phyloP scores from a whole-genome alignment of 2,113 vertebrate genomes.

The Siniperca chuatsi region DNA sequence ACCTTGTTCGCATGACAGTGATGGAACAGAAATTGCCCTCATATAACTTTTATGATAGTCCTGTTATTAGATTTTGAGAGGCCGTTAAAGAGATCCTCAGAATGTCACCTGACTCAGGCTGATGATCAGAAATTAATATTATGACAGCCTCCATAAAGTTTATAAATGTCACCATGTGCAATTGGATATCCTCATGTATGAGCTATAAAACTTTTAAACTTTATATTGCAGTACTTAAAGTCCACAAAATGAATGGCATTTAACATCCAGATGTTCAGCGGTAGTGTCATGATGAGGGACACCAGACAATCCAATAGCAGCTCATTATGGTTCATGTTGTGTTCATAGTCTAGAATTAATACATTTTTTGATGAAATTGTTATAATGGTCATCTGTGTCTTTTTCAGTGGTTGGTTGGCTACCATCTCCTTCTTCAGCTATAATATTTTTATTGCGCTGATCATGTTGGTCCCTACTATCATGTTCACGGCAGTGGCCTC shows the following conservation, averaged over 20 bases:
- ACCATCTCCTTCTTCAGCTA: constrained; percentile 95
- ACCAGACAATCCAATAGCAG: constrained; percentile 14
- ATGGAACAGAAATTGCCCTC: constrained; percentile 63
- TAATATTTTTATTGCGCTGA: constrained; percentile 90
- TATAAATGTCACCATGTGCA: constrained; percentile 75
- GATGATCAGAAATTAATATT: constrained; percentile 74
- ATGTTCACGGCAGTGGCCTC: constrained; percentile 94
- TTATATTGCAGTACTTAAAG: constrained; percentile 44
- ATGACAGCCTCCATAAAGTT: constrained; percentile 74
- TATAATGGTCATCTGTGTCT: constrained; percentile 46
- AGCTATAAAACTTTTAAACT: constrained; percentile 60
- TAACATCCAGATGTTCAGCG: constrained; percentile 61
- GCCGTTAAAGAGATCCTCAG: constrained; percentile 66
- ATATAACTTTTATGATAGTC: constrained; percentile 67
- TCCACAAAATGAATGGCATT: constrained; percentile 45
- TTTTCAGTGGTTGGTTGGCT: constrained; percentile 93
- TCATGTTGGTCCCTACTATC: constrained; percentile 96
- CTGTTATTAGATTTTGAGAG: constrained; percentile 74
- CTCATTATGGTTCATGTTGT: constrained; percentile 8
- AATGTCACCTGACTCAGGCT: constrained; percentile 73
- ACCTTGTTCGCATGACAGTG: constrained; percentile 40
- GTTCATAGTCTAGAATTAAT: constrained; percentile 14
- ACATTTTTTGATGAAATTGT: neutral
- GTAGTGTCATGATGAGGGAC: constrained; percentile 18
- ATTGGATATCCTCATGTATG: constrained; percentile 42